These are phyloP conservation scores for Zelleria hepariella DNA, from an alignment of 2,888 invertebrate species.

Conservation along the genomic window DNA sequence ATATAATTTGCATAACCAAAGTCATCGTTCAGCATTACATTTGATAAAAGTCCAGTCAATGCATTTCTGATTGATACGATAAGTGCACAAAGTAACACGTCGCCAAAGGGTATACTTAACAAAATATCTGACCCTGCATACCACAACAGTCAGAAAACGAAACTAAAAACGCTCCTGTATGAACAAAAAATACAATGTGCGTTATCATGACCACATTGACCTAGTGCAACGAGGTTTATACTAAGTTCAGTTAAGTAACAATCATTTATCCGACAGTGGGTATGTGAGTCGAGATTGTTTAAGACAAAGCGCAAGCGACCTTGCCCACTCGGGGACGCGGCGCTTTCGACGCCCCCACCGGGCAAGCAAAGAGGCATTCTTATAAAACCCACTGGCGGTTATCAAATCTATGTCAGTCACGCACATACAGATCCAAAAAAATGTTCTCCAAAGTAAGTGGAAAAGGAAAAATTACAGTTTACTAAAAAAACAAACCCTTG, in stretches of 20 bases:
- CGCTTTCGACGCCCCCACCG: slow-evolving; percentile 59
- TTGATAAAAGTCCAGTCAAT: neutral
- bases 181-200: neutral
- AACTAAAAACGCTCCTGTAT: neutral
- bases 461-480: slow-evolving; percentile 8
- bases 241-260: slow-evolving; percentile 33
- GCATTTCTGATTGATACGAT: neutral
- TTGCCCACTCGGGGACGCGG: slow-evolving; percentile 44
- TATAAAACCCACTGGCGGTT: slow-evolving; percentile 61
- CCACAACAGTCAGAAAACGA: neutral
- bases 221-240: slow-evolving; percentile 39
- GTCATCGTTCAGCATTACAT: neutral
- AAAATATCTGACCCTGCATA: neutral
- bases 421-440: slow-evolving; percentile 48
- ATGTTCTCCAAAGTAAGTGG: slow-evolving; percentile 63
- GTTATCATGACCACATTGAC: slow-evolving; percentile 21
- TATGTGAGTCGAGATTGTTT: slow-evolving; percentile 45
- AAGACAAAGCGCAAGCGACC: slow-evolving; percentile 58
- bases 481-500: neutral
- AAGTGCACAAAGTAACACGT: neutral
- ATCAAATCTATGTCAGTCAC: slow-evolving; percentile 62
- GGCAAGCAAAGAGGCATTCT: slow-evolving; percentile 38
- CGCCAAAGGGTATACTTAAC: neutral
- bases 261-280: slow-evolving; percentile 46
- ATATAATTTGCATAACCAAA: neutral